A percentile compares a stretch with the other conserved stretches of the same genome.
phyloP scores from a whole-genome alignment of 1,140 invertebrate species.

The Penaeus japonicus region DNA sequence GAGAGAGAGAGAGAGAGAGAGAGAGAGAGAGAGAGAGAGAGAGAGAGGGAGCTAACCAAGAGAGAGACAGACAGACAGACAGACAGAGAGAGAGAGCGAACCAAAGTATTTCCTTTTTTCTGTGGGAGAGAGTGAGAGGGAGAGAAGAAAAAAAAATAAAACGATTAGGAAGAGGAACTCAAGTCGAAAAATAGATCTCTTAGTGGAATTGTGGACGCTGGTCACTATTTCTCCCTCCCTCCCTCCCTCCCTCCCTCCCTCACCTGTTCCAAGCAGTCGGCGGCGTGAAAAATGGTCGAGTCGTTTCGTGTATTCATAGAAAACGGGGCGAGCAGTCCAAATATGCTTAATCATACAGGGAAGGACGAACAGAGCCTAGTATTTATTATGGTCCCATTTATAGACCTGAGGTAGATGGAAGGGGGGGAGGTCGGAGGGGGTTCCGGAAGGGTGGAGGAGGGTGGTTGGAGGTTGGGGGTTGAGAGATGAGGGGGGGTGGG shows the following conservation, averaged over 20 bases:
- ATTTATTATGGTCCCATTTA: slow-evolving; percentile 40
- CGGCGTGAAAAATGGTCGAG: not conserved
- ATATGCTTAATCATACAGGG: slow-evolving; percentile 34
- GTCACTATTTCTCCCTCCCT: not conserved
- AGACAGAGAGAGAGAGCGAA: too few species aligned
- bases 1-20: too few species aligned
- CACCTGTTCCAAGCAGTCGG: not conserved
- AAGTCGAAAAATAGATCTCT: too few species aligned
- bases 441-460: not conserved
- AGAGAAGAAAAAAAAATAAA: too few species aligned
- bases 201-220: not conserved
- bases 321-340: not conserved
- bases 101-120: too few species aligned
- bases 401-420: not conserved
- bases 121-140: too few species aligned
- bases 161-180: too few species aligned
- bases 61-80: too few species aligned
- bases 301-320: too few species aligned
- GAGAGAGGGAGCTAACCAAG: too few species aligned
- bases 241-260: not conserved
- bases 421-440: not conserved
- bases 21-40: too few species aligned
- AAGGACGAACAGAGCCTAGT: slow-evolving; percentile 16
- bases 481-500: not conserved
- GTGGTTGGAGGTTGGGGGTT: not conserved